These are phyloP conservation scores for Numida meleagris DNA, from an alignment of 2,113 vertebrate genomes.

Conservation along the genomic window DNA sequence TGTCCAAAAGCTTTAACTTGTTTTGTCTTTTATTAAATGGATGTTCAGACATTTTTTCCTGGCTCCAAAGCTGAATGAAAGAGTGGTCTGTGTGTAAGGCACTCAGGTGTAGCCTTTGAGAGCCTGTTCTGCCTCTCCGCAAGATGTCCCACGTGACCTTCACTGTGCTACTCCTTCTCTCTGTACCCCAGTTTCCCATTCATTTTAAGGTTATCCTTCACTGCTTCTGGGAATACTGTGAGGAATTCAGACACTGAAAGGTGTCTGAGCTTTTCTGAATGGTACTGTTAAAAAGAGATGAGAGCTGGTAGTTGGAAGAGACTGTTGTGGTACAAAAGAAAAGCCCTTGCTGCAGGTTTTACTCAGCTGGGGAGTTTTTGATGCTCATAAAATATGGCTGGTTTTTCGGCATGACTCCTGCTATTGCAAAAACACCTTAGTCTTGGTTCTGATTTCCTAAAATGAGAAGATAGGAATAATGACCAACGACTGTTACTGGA, in stretches of 20 bases:
- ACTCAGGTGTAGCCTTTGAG: neutral
- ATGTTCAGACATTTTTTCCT: neutral
- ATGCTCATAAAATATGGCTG: too few species aligned
- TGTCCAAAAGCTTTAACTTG: neutral
- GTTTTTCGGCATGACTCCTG: neutral
- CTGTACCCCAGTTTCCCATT: neutral
- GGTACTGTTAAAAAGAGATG: neutral
- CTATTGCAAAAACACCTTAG: neutral
- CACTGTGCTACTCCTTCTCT: neutral
- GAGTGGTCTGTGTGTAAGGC: neutral
- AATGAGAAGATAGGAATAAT: neutral
- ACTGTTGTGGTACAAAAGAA: neutral
- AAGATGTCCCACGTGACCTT: neutral
- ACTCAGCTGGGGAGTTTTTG: neutral
- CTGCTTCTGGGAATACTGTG: neutral
- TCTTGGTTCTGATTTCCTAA: neutral
- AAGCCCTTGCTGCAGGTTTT: neutral
- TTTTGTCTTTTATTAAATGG: neutral
- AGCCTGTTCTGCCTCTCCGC: neutral
- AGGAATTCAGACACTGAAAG: neutral
- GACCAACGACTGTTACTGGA: neutral
- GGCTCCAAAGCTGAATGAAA: neutral
- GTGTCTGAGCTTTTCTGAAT: neutral
- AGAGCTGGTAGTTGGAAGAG: neutral
- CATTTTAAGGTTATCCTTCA: neutral